These are phyloP conservation scores for Anguilla pacifica DNA, from an alignment of 2,797 vertebrate genomes.

Conservation along the genomic window DNA sequence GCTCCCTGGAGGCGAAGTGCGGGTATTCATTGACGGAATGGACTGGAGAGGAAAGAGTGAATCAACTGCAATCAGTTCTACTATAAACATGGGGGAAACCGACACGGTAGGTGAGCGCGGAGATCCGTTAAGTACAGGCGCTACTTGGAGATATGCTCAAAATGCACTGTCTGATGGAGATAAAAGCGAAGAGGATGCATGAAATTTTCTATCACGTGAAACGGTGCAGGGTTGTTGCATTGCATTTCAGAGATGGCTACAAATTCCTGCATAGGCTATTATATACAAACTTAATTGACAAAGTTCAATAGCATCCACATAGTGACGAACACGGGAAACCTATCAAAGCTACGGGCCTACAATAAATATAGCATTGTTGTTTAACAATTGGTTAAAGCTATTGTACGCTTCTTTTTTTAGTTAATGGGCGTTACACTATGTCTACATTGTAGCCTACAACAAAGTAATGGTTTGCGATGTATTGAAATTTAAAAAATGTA, in stretches of 20 bases:
- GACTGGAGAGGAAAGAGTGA: conserved; percentile 93
- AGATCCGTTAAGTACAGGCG: conserved; percentile 23
- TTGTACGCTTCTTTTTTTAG: too few relatives aligned
- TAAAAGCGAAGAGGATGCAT: not conserved
- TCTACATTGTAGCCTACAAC: not conserved
- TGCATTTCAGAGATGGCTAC: not conserved
- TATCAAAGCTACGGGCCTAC: too few relatives aligned
- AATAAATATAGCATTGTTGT: too few relatives aligned
- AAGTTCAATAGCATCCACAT: not conserved
- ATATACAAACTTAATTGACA: not conserved
- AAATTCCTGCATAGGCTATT: not conserved
- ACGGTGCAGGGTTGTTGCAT: not conserved
- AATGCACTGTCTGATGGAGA: not conserved
- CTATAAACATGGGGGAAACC: conserved; percentile 95
- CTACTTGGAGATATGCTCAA: not conserved
- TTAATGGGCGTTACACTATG: too few relatives aligned
- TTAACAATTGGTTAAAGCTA: too few relatives aligned
- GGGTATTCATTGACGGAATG: conserved; percentile 95
- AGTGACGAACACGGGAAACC: too few relatives aligned
- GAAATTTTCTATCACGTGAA: not conserved
- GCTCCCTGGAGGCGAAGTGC: conserved; percentile 92
- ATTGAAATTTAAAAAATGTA: not conserved
- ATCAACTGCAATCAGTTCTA: conserved; percentile 92
- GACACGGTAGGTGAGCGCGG: conserved; percentile 85
- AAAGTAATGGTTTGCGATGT: not conserved